Conservation (phyloP, 2,888 invertebrate genomes). For the Anticlea derivata region DNA sequence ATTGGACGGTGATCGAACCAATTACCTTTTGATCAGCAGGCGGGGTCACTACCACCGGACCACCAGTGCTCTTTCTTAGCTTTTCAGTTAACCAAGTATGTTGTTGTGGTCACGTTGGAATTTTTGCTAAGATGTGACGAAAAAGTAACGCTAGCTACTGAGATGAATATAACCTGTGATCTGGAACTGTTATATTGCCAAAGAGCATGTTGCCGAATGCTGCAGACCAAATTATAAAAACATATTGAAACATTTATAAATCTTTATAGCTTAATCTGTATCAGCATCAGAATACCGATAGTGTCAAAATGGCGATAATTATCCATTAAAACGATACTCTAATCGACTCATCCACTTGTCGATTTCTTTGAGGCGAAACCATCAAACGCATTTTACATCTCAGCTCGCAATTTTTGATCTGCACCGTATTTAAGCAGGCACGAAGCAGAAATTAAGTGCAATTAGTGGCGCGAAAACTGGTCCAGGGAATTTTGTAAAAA, state of each 20-base stretch:
- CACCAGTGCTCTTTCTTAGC: too few relatives aligned
- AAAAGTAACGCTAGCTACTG: too few relatives aligned
- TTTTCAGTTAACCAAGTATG: too few relatives aligned
- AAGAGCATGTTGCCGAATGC: too few relatives aligned
- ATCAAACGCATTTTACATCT: constrained; percentile 34
- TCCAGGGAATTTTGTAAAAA: constrained; percentile 73
- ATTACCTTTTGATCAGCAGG: too few relatives aligned
- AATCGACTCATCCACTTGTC: constrained; percentile 29
- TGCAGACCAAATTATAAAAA: background rate
- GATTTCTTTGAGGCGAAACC: constrained; percentile 30
- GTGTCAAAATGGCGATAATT: constrained; percentile 12
- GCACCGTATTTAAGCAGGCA: constrained; percentile 73
- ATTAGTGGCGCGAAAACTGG: constrained; percentile 73
- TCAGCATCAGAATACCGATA: constrained; percentile 15
- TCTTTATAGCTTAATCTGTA: constrained; percentile 28
- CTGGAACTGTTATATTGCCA: too few relatives aligned
- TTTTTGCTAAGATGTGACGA: too few relatives aligned
- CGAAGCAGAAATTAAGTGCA: constrained; percentile 76
- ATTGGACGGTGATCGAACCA: too few relatives aligned
- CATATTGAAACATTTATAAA: background rate
- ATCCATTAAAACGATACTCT: constrained; percentile 16
- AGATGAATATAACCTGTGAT: too few relatives aligned
- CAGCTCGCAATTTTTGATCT: constrained; percentile 57
- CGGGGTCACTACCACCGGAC: too few relatives aligned
- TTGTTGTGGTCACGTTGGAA: too few relatives aligned